phyloP scores from a whole-genome alignment of 2,888 invertebrate species.

The Callimorpha dominula region DNA sequence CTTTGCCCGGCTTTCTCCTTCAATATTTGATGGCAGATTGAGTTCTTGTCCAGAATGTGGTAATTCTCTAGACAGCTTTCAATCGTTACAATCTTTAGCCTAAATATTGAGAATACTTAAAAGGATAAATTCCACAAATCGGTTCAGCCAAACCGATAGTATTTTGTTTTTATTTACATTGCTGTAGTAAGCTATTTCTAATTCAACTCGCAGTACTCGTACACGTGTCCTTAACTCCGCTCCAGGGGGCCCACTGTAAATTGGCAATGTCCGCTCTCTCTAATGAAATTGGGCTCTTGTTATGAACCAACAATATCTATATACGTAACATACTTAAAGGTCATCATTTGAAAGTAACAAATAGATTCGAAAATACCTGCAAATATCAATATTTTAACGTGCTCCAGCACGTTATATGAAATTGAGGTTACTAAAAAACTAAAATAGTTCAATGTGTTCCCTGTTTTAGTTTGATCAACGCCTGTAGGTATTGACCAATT shows the following conservation, averaged over 20 bases:
- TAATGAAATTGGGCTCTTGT: constrained; percentile 73
- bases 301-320: constrained; percentile 52
- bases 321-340: constrained; percentile 39
- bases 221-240: constrained; percentile 49
- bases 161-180: not conserved
- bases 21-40: too few species aligned
- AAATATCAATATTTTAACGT: too few species aligned
- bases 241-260: constrained; percentile 69
- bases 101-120: not conserved
- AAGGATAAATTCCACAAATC: not conserved
- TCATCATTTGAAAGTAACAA: constrained; percentile 40
- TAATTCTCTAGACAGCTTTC: too few species aligned
- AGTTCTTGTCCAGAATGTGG: too few species aligned
- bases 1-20: too few species aligned
- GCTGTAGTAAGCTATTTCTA: not conserved
- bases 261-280: constrained; percentile 81
- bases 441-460: too few species aligned
- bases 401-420: too few species aligned
- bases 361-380: constrained; percentile 18
- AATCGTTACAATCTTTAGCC: too few species aligned
- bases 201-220: constrained; percentile 14
- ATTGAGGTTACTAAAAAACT: too few species aligned
- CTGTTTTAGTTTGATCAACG: too few species aligned
- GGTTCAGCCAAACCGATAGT: not conserved
- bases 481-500: too few species aligned